A percentile compares a stretch with the other conserved stretches of the same genome.
phyloP scores from a whole-genome alignment of 2,888 invertebrate species.

The Tromatobia lineatoria region DNA sequence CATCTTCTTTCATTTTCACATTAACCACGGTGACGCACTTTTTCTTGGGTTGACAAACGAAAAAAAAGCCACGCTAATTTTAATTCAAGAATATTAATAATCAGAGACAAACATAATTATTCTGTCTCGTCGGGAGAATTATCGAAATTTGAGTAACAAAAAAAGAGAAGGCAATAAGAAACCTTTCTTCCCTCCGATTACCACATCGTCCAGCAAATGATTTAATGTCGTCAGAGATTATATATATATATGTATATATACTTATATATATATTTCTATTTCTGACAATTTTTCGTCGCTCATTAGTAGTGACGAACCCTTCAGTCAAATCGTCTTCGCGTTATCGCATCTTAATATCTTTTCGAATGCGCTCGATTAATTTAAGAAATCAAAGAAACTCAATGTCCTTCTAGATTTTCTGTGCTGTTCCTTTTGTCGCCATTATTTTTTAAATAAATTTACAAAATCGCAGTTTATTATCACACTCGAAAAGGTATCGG shows the following conservation, averaged over 20 bases:
- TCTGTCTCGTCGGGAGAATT: slow-evolving; percentile 26
- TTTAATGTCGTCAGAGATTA: background rate
- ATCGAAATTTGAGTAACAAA: slow-evolving; percentile 28
- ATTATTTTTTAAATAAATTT: slow-evolving; percentile 1
- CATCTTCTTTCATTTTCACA: slow-evolving; percentile 75
- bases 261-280: no score
- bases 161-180: slow-evolving; percentile 32
- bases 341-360: background rate
- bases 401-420: background rate
- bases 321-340: background rate
- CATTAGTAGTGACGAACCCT: background rate
- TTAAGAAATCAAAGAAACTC: background rate
- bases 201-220: slow-evolving; percentile 14
- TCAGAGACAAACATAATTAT: slow-evolving; percentile 38
- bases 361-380: slow-evolving; percentile 12
- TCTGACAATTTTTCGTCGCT: background rate
- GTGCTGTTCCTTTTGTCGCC: background rate
- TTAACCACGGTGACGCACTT: slow-evolving; percentile 78
- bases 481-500: slow-evolving; percentile 12
- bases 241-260: background rate
- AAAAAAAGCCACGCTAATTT: slow-evolving; percentile 72
- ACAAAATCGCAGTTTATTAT: background rate
- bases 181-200: background rate
- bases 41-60: slow-evolving; percentile 63
- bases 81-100: slow-evolving; percentile 60